Conservation (phyloP, 2,113 vertebrate species). For the Amazona guildingii region DNA sequence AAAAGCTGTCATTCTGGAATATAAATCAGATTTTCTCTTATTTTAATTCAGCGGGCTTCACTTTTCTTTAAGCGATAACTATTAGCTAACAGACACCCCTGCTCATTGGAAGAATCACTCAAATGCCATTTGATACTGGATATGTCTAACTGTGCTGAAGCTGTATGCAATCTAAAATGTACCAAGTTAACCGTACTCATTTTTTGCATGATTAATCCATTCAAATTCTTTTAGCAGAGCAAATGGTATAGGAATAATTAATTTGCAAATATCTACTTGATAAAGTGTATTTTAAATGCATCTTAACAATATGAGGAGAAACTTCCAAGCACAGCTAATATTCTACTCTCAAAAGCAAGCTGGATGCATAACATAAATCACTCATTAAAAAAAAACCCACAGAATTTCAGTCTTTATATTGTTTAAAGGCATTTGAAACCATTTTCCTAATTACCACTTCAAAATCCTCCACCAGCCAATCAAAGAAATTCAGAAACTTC, state of each 20-base stretch:
- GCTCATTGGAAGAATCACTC: neutral
- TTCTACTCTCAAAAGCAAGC: neutral
- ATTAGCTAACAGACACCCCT: neutral
- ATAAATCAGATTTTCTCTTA: neutral
- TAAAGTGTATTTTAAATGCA: neutral
- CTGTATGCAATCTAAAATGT: neutral
- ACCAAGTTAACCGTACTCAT: neutral
- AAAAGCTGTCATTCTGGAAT: neutral
- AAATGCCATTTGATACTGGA: neutral
- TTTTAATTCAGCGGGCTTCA: neutral
- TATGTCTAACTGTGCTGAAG: neutral
- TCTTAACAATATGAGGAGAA: neutral
- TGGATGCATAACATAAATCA: neutral
- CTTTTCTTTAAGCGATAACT: neutral
- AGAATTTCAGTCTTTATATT: neutral
- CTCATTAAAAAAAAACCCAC: neutral
- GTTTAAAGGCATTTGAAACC: neutral
- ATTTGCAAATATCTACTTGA: neutral
- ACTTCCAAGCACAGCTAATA: neutral
- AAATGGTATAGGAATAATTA: neutral
- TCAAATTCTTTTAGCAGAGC: neutral
- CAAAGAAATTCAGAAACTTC: neutral
- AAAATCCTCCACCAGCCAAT: neutral
- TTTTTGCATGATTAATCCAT: neutral
- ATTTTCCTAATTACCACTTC: neutral